Evolutionary conservation across 2,113 vertebrate species (phyloP).

Genomic region (Colistium nudipinnis): DNA sequence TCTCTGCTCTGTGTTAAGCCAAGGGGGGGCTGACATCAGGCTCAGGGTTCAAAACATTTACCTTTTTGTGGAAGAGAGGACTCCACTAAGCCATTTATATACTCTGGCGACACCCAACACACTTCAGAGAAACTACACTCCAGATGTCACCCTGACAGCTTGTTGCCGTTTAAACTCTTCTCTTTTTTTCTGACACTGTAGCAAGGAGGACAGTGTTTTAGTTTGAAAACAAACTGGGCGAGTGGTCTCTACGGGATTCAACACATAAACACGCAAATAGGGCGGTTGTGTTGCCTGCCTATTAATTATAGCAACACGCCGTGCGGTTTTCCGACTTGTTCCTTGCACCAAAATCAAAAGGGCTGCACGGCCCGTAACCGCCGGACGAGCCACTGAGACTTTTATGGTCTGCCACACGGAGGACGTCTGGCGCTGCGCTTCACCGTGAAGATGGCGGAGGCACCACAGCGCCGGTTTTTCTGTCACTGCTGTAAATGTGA

Average conservation of each 20-base stretch:
- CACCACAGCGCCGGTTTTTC: conserved; percentile 89
- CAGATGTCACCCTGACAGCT: conserved; percentile 8
- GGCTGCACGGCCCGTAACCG: background rate
- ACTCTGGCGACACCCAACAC: conserved; percentile 47
- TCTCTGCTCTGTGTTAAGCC: background rate
- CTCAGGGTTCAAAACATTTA: background rate
- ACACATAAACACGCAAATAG: background rate
- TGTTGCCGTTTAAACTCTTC: conserved; percentile 8
- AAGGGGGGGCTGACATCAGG: background rate
- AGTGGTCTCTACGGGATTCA: too few relatives aligned
- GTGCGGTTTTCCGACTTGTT: background rate
- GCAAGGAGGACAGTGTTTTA: too few relatives aligned
- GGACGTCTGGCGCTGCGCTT: conserved; percentile 65
- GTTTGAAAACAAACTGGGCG: too few relatives aligned
- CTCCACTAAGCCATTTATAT: background rate
- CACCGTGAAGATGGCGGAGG: conserved; percentile 89
- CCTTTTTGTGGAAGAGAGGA: background rate
- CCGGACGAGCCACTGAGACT: conserved; percentile 21
- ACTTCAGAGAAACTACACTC: conserved; percentile 17
- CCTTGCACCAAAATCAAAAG: conserved; percentile 1
- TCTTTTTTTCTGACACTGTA: too few relatives aligned
- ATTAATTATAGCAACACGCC: background rate
- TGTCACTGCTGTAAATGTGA: conserved; percentile 93
- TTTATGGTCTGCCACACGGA: conserved; percentile 59
- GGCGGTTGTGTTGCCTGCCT: background rate